Percentiles rank a stretch among this genome's conserved stretches.
Evolutionary conservation across 2,888 invertebrate species (phyloP).

Genomic region (Perizoma affinitatum): DNA sequence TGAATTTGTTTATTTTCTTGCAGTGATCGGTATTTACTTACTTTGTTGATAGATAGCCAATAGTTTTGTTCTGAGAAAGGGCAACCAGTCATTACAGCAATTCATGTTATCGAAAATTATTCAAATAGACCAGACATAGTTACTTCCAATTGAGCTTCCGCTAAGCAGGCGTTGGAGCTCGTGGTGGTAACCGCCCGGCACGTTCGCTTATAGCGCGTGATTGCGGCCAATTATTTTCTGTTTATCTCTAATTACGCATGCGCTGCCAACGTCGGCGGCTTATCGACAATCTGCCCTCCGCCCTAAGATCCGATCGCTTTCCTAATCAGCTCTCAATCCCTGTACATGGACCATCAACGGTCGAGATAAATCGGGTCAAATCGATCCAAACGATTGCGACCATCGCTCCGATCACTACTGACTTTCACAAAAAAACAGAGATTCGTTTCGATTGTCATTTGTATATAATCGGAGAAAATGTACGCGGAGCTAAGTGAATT

Average conservation of each 20-base stretch:
- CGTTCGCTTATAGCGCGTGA: constrained; percentile 75
- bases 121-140: constrained; percentile 39
- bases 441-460: constrained; percentile 60
- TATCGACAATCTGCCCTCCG: constrained; percentile 81
- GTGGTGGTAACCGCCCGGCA: constrained; percentile 52
- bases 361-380: constrained; percentile 57
- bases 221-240: constrained; percentile 84
- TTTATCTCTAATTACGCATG: constrained; percentile 84
- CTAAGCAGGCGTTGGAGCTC: constrained; percentile 46
- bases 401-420: constrained; percentile 44
- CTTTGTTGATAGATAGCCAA: too few relatives aligned
- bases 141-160: constrained; percentile 48
- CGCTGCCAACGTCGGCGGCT: constrained; percentile 77
- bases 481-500: constrained; percentile 52
- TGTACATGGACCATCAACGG: constrained; percentile 71
- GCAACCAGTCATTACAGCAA: background rate
- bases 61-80: too few relatives aligned
- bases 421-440: constrained; percentile 56
- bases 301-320: constrained; percentile 76
- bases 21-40: too few relatives aligned
- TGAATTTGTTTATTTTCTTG: too few relatives aligned
- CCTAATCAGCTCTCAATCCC: constrained; percentile 78
- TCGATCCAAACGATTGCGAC: constrained; percentile 42
- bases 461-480: constrained; percentile 59
- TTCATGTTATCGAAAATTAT: constrained; percentile 17